phyloP scores from a whole-genome alignment of 2,113 vertebrate species.

The Myotis yumanensis region DNA sequence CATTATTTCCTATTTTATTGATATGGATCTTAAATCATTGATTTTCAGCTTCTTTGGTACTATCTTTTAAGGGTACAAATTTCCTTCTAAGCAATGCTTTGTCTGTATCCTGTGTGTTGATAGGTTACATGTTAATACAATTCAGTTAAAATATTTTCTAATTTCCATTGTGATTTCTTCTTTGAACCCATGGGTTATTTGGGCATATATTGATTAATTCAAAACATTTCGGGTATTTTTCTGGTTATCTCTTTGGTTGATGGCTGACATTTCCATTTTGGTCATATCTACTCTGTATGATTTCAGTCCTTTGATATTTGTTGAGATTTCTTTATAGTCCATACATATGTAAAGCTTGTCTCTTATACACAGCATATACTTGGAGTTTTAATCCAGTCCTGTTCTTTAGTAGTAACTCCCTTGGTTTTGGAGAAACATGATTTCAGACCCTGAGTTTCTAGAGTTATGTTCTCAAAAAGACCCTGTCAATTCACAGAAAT shows the following conservation, averaged over 20 bases:
- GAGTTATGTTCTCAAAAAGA: background rate
- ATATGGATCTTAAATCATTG: background rate
- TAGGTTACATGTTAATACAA: background rate
- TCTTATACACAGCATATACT: background rate
- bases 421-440: background rate
- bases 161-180: background rate
- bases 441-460: background rate
- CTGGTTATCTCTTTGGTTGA: background rate
- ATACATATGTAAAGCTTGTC: conserved; percentile 17
- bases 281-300: background rate
- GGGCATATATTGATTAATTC: background rate
- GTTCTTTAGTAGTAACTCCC: background rate
- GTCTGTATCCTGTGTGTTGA: background rate
- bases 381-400: background rate
- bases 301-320: background rate
- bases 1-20: background rate
- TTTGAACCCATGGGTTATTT: background rate
- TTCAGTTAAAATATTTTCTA: conserved; percentile 33
- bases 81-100: background rate
- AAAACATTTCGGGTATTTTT: background rate
- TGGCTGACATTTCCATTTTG: background rate
- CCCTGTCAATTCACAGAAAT: background rate
- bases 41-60: background rate
- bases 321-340: background rate
- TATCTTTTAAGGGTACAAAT: background rate